A percentile compares a stretch with the other conserved stretches of the same genome.
These are phyloP conservation scores for Rhincodon typus DNA, from an alignment of 2,797 vertebrate genomes.

Conservation along the genomic window DNA sequence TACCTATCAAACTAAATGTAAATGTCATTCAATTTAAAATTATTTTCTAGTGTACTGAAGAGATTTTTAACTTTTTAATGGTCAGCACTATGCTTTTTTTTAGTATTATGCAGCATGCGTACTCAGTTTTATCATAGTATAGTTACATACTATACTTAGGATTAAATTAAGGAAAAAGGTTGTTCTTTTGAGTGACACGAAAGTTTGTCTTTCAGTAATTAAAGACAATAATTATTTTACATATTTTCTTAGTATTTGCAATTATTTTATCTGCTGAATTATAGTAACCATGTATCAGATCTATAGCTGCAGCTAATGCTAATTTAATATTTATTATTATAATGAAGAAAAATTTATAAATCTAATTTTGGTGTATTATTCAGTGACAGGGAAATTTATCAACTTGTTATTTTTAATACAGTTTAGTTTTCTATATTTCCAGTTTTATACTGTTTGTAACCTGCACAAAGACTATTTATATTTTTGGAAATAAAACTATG, in stretches of 20 bases:
- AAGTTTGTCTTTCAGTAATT: neutral
- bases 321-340: neutral
- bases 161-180: neutral
- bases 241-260: neutral
- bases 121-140: neutral
- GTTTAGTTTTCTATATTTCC: neutral
- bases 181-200: neutral
- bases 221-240: neutral
- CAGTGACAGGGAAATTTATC: neutral
- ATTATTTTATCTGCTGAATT: constrained; percentile 11
- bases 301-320: neutral
- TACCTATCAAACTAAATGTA: constrained; percentile 27
- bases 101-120: neutral
- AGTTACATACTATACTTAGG: neutral
- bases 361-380: neutral
- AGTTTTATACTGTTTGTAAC: neutral
- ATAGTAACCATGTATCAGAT: neutral
- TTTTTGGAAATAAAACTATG: constrained; percentile 19
- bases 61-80: constrained; percentile 28
- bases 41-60: constrained; percentile 1
- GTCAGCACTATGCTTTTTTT: constrained; percentile 25
- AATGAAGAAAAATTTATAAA: neutral
- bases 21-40: constrained; percentile 31
- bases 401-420: neutral
- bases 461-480: neutral